Percentiles rank a stretch among this genome's conserved stretches.
phyloP scores from a whole-genome alignment of 2,797 vertebrate species.

The Anas bahamensis region DNA sequence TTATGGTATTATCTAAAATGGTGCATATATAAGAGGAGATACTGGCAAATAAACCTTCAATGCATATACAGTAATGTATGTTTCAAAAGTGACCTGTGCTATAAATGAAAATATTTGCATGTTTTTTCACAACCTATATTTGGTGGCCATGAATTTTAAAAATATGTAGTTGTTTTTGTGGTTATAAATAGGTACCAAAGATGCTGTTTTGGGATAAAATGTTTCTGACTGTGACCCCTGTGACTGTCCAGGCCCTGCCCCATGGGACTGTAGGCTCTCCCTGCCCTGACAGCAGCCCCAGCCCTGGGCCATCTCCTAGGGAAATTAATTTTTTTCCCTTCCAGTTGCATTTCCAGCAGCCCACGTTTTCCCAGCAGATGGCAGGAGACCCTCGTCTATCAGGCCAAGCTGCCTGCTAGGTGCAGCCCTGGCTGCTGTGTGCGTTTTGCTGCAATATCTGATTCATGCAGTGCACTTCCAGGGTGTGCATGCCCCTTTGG shows the following conservation, averaged over 20 bases:
- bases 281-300: not conserved
- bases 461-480: not conserved
- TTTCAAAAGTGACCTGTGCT: not conserved
- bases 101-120: accelerated
- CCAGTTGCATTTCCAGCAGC: not conserved
- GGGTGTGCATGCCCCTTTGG: not conserved
- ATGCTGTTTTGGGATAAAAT: not conserved
- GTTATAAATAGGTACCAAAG: not conserved
- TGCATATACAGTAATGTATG: accelerated
- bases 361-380: slow-evolving; percentile 71
- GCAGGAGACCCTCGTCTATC: slow-evolving; percentile 65
- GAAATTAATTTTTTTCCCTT: too few relatives aligned
- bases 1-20: not conserved
- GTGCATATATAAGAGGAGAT: not conserved
- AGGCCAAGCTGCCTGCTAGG: not conserved
- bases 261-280: not conserved
- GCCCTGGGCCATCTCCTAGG: not conserved
- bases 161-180: accelerated
- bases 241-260: not conserved
- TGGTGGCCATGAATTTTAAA: not conserved
- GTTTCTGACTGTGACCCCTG: too few relatives aligned
- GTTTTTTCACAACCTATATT: not conserved
- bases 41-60: not conserved
- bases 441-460: not conserved
- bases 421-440: not conserved